Conservation (phyloP, 2,888 invertebrate species). For the Ornithoptera alexandrae region DNA sequence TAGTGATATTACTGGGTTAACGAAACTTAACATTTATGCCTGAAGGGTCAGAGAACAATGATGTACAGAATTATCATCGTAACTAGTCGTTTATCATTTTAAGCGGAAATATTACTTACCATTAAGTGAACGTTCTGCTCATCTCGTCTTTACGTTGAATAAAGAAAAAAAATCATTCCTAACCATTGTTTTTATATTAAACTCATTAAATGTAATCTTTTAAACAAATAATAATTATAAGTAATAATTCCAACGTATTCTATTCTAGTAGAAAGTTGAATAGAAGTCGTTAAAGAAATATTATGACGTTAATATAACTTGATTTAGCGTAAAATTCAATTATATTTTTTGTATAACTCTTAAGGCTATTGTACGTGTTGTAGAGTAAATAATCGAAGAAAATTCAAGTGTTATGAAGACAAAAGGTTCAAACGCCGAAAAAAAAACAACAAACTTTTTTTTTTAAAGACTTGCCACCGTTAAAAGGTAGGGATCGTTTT, state of each 20-base stretch:
- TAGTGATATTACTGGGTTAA: no score
- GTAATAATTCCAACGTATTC: not conserved
- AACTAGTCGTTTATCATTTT: no score
- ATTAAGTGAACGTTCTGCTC: no score
- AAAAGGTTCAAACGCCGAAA: constrained; percentile 15
- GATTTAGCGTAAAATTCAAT: constrained; percentile 27
- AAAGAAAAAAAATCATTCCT: no score
- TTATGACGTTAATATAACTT: not conserved
- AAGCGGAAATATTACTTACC: no score
- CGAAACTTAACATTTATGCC: no score
- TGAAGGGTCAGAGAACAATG: no score
- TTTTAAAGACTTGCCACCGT: constrained; percentile 12
- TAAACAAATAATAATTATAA: no score
- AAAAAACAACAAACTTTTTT: constrained; percentile 13
- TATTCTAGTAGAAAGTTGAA: not conserved
- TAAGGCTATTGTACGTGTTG: constrained; percentile 18
- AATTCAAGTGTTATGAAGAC: constrained; percentile 19
- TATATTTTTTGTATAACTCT: constrained; percentile 8
- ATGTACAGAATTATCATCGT: no score
- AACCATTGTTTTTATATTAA: no score
- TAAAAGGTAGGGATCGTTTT: constrained; percentile 10
- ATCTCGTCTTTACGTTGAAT: no score
- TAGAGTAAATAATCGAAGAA: constrained; percentile 6
- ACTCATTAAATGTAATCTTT: no score
- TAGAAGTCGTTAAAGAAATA: not conserved